Percentiles rank a stretch among this genome's conserved stretches.
These are phyloP conservation scores for Centropristis striata DNA, from an alignment of 2,113 vertebrate genomes.

Conservation along the genomic window DNA sequence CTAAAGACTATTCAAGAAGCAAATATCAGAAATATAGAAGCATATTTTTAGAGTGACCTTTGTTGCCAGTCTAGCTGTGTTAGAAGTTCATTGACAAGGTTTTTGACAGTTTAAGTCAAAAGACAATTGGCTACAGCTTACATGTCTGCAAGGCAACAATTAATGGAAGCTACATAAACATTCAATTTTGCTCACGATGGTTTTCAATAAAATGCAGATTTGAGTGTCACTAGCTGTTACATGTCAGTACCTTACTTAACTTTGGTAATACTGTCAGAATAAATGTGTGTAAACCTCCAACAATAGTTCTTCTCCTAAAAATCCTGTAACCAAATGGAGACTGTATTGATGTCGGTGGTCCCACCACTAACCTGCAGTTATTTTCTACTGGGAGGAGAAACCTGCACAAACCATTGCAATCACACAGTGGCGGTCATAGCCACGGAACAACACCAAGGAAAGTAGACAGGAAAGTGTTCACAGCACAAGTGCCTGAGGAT, in stretches of 20 bases:
- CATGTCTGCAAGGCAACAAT: neutral
- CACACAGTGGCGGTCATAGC: slow-evolving; percentile 22
- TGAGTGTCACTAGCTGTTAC: neutral
- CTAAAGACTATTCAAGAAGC: neutral
- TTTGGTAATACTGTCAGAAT: neutral
- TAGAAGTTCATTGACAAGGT: neutral
- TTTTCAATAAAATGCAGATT: neutral
- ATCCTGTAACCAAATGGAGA: slow-evolving; percentile 8
- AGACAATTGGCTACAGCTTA: neutral
- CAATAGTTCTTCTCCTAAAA: slow-evolving; percentile 16
- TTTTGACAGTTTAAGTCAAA: neutral
- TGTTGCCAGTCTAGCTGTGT: too few relatives aligned
- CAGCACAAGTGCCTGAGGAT: neutral
- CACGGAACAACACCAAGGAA: neutral
- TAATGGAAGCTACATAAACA: neutral
- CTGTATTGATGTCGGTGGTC: slow-evolving; percentile 37
- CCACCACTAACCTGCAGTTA: slow-evolving; percentile 13
- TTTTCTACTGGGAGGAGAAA: slow-evolving; percentile 30
- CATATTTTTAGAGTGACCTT: neutral
- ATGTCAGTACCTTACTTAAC: slow-evolving; percentile 3
- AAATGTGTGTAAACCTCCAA: slow-evolving; percentile 15
- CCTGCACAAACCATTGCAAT: slow-evolving; percentile 35
- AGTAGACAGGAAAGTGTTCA: neutral
- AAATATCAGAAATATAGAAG: neutral
- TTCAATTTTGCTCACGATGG: slow-evolving; percentile 1